Evolutionary conservation across 2,888 invertebrate genomes (phyloP).

Genomic region (Brenthis hecate): DNA sequence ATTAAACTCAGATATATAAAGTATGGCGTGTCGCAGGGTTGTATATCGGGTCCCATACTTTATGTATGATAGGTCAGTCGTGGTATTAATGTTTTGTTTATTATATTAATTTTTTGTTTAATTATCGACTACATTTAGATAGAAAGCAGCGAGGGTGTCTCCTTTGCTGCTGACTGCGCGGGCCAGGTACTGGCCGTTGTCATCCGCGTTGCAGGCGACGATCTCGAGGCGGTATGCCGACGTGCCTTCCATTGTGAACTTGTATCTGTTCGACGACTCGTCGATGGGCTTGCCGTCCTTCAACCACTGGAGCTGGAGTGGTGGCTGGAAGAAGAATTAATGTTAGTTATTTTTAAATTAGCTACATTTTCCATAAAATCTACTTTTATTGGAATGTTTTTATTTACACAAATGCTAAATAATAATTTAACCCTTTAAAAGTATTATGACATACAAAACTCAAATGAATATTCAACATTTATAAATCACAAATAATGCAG

Average conservation of each 20-base stretch:
- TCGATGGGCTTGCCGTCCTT: slow-evolving; percentile 96
- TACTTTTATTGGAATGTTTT: too few relatives aligned
- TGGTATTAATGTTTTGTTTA: slow-evolving; percentile 37
- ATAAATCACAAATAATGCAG: too few relatives aligned
- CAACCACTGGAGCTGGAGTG: slow-evolving; percentile 90
- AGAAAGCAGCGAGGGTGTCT: slow-evolving; percentile 92
- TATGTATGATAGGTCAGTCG: slow-evolving; percentile 59
- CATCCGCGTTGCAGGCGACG: slow-evolving; percentile 87
- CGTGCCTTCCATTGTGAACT: slow-evolving; percentile 91
- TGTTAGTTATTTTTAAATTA: neutral
- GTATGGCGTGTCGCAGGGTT: slow-evolving; percentile 57
- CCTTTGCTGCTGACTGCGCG: slow-evolving; percentile 93
- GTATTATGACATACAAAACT: too few relatives aligned
- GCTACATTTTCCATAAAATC: too few relatives aligned
- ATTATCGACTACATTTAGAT: slow-evolving; percentile 87
- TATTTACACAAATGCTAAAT: too few relatives aligned
- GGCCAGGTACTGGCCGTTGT: slow-evolving; percentile 94
- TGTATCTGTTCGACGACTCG: slow-evolving; percentile 88
- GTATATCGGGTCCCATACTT: slow-evolving; percentile 50
- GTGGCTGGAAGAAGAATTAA: slow-evolving; percentile 62
- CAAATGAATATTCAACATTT: too few relatives aligned
- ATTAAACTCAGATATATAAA: slow-evolving; percentile 43
- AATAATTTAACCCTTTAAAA: too few relatives aligned
- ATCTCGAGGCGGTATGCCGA: slow-evolving; percentile 91
- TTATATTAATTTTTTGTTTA: slow-evolving; percentile 49